Evolutionary conservation across 92 coral and sea anemone genomes (phyloP), one percentile per base, ranked within the genome.

Genomic region (Epizoanthus ramosus): DNA sequence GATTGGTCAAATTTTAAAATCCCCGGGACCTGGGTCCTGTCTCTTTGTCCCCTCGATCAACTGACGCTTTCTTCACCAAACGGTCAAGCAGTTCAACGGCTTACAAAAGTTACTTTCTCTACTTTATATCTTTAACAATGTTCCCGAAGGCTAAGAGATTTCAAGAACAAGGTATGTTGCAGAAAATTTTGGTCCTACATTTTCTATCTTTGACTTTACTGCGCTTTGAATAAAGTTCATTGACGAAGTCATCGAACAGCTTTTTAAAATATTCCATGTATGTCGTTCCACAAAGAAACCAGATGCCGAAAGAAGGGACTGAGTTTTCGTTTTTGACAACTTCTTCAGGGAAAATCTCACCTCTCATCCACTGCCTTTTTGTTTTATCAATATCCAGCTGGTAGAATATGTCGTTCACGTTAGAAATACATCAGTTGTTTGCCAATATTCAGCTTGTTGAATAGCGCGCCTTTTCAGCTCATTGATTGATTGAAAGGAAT

Each of bases 21-120:
- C 66, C 82, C 82, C 59, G 82, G 82, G 71, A 75, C 58, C 82
- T 61, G 70, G 82, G 82, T 19, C 14, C 17, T 22, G 70, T 25
- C 31, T 74, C 61, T 53, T 71, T 71, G 68, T 61, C 23, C 56
- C 61, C 52, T 28, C 31, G 31, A 28, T 28, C 50, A 43, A 43
- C 50, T 10, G 54, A 50, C 54, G 54, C 12, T 5, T 25, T 33
- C 18, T 57, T 35, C 61, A 21, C 69, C 69, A 61, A 61, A 77
- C 82, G 71, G 71, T 61, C 19, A 37, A 41, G 37, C 12, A 59
- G 43, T 61, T 60, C 24, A 31, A 18, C 28, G n/a, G 68, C 54
- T 37, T 37, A 64, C 1, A 65, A 65, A 16, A 10, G 39, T 65
- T 65, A 13, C 18, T 65, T 31, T 67, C 47, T 67, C 54, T 4